These are phyloP conservation scores for Dromaius novaehollandiae DNA, from an alignment of 2,113 vertebrate genomes.

Conservation along the genomic window DNA sequence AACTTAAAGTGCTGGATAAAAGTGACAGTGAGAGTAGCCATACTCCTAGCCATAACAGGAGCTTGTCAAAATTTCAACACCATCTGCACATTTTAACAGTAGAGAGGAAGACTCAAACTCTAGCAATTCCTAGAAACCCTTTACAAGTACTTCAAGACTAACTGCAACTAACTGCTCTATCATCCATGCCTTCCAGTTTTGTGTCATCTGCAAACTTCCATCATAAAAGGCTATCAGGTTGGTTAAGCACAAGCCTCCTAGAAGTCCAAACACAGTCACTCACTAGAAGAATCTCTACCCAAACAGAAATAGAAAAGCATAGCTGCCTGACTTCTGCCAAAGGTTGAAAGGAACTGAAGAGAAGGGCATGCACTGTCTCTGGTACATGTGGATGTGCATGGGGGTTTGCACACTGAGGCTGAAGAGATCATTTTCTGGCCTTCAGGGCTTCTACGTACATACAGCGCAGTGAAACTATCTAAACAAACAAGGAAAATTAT, in stretches of 20 bases:
- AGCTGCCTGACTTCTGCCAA: neutral
- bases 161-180: no score
- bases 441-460: neutral
- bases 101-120: neutral
- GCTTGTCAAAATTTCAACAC: neutral
- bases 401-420: neutral
- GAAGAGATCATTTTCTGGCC: neutral
- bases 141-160: neutral
- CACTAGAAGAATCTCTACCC: neutral
- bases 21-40: neutral
- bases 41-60: neutral
- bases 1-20: neutral
- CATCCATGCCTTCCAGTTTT: no score
- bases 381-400: accelerated
- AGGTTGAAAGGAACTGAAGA: neutral
- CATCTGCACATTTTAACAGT: neutral
- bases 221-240: no score
- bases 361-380: neutral
- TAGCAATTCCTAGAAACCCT: neutral
- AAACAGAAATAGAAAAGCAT: neutral
- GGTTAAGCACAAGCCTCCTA: neutral
- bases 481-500: neutral
- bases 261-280: neutral
- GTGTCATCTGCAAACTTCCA: no score
- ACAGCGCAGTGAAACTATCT: neutral